Conservation (phyloP, 1,140 invertebrate species). For the Drosophila pseudoananassae region DNA sequence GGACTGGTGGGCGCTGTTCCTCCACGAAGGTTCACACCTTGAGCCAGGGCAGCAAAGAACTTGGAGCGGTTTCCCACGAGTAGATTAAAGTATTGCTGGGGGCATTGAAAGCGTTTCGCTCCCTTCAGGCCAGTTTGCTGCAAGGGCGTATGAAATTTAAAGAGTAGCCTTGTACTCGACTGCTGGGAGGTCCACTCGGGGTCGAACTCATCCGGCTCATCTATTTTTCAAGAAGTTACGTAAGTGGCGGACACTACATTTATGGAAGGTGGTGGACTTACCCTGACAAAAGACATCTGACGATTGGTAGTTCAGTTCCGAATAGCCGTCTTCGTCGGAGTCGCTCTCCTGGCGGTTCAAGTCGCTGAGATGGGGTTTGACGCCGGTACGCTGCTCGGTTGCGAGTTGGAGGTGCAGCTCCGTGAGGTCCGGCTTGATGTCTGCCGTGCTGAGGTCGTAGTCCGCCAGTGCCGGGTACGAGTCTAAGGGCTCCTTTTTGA, state of each 20-base stretch:
- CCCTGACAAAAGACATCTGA: constrained; percentile 59
- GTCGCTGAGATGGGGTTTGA: constrained; percentile 10
- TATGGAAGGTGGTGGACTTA: constrained; percentile 17
- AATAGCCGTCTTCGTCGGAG: constrained; percentile 72
- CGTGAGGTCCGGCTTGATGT: constrained; percentile 66
- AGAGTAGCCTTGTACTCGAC: constrained; percentile 39
- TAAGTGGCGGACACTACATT: constrained; percentile 3
- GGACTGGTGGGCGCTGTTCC: constrained; percentile 5
- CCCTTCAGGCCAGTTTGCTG: constrained; percentile 44
- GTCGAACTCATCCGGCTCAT: constrained; percentile 59
- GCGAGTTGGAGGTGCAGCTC: constrained; percentile 61
- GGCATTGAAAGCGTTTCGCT: constrained; percentile 35
- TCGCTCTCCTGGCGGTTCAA: constrained; percentile 65
- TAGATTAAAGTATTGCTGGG: constrained; percentile 58
- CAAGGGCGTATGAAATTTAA: constrained; percentile 43
- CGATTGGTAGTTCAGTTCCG: constrained; percentile 51
- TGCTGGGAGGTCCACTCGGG: constrained; percentile 58
- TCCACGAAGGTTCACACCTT: constrained; percentile 29
- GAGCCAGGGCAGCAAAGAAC: constrained; percentile 52
- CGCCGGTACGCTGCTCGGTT: constrained; percentile 14
- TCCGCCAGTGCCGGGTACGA: constrained; percentile 59
- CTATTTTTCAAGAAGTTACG: constrained; percentile 16
- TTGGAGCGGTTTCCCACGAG: constrained; percentile 52
- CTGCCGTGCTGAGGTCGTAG: constrained; percentile 53
- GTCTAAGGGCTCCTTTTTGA: constrained; percentile 35